These are phyloP conservation scores for Hydropotes inermis DNA, from an alignment of 2,113 vertebrate genomes.

Conservation along the genomic window DNA sequence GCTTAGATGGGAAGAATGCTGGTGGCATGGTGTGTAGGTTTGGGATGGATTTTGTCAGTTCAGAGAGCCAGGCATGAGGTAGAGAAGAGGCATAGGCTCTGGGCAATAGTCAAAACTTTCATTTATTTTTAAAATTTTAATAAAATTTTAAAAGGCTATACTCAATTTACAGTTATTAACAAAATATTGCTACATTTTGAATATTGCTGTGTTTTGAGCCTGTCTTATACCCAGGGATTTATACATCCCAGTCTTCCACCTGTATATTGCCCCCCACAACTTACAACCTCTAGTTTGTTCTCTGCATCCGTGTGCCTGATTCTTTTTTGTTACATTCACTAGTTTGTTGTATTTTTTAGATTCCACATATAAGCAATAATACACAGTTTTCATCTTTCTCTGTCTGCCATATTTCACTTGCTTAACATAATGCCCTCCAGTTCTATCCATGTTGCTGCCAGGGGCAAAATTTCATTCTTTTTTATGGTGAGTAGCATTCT, in stretches of 20 bases:
- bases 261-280: accelerated
- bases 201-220: not conserved
- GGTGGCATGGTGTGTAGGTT: not conserved
- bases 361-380: not conserved
- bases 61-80: not conserved
- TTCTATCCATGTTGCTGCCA: not conserved
- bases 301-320: not conserved
- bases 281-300: not conserved
- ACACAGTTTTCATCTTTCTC: not conserved
- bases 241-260: not conserved
- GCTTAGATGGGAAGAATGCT: not conserved
- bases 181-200: not conserved
- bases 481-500: not conserved
- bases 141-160: not conserved
- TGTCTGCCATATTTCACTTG: not conserved
- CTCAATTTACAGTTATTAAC: not conserved
- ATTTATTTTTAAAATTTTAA: not conserved
- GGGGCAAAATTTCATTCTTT: not conserved
- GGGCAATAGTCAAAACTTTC: not conserved
- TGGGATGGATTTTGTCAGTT: not conserved
- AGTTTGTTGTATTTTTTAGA: not conserved
- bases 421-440: not conserved
- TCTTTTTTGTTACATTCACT: not conserved
- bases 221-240: not conserved
- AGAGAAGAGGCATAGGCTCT: not conserved